Evolutionary conservation across 2,888 invertebrate genomes (phyloP).

Genomic region (Arge pagana): DNA sequence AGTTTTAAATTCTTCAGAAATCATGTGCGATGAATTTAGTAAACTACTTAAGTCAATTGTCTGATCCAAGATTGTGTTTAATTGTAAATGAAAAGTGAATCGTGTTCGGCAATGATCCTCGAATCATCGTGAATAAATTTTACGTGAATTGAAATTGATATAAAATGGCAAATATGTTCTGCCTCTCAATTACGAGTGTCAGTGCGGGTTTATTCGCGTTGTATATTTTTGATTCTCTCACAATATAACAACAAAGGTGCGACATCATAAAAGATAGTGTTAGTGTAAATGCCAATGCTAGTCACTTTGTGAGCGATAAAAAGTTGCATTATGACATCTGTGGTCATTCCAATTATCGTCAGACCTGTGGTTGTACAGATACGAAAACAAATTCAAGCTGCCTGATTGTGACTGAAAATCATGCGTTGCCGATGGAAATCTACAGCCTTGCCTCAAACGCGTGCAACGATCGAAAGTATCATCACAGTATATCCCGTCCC

Average conservation of each 20-base stretch:
- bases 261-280: conserved; percentile 14
- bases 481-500: no score
- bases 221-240: conserved; percentile 1
- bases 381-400: no score
- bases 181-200: conserved; percentile 12
- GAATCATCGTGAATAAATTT: conserved; percentile 11
- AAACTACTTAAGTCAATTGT: not conserved
- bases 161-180: conserved; percentile 7
- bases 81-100: conserved; percentile 15
- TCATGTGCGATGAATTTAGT: not conserved
- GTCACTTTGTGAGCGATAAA: not conserved
- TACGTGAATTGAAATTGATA: conserved; percentile 8
- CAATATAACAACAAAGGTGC: conserved; percentile 10
- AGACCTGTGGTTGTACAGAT: no score
- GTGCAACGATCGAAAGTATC: no score
- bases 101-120: conserved; percentile 11
- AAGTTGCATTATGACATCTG: not conserved
- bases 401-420: no score
- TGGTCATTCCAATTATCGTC: no score
- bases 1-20: not conserved
- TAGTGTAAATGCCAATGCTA: conserved; percentile 2
- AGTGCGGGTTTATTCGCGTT: conserved; percentile 11
- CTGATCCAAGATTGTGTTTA: conserved; percentile 12
- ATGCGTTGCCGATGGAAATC: no score
- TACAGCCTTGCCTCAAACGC: no score